phyloP scores from a whole-genome alignment of 2,888 invertebrate species.

The Nudaria mundana region DNA sequence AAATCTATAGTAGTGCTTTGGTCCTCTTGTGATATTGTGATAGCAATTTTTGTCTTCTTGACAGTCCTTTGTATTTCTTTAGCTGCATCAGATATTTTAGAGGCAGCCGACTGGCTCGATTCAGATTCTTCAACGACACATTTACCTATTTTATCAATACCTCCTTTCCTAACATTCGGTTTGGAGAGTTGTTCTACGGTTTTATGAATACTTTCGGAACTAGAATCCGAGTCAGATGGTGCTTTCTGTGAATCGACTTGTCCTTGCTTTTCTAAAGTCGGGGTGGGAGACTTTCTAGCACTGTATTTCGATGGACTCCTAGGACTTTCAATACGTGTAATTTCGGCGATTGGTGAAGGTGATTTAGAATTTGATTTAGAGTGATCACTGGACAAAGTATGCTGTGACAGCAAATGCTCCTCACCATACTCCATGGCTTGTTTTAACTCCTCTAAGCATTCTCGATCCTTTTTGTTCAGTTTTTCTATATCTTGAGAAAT shows the following conservation, averaged over 20 bases:
- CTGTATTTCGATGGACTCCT: slow-evolving; percentile 70
- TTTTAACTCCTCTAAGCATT: slow-evolving; percentile 82
- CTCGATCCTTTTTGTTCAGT: slow-evolving; percentile 83
- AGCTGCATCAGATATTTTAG: slow-evolving; percentile 69
- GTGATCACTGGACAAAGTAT: slow-evolving; percentile 70
- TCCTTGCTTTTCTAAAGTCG: slow-evolving; percentile 83
- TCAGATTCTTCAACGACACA: slow-evolving; percentile 80
- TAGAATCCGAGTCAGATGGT: slow-evolving; percentile 83
- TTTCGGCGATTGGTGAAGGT: slow-evolving; percentile 62
- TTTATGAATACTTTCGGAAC: slow-evolving; percentile 77
- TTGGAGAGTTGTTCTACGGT: slow-evolving; percentile 72
- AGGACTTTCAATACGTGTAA: slow-evolving; percentile 67
- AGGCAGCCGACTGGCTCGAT: slow-evolving; percentile 80
- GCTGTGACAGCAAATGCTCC: slow-evolving; percentile 69
- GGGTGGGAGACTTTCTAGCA: slow-evolving; percentile 75
- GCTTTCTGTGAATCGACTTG: slow-evolving; percentile 76
- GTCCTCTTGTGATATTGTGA: slow-evolving; percentile 78
- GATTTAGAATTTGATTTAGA: slow-evolving; percentile 74
- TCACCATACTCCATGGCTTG: slow-evolving; percentile 80
- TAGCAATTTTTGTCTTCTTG: slow-evolving; percentile 77
- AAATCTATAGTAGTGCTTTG: slow-evolving; percentile 77
- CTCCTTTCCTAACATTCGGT: slow-evolving; percentile 69
- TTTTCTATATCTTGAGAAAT: slow-evolving; percentile 87
- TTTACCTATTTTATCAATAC: slow-evolving; percentile 70
- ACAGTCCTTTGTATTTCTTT: slow-evolving; percentile 74